These are phyloP conservation scores for Centrocercus urophasianus DNA, from an alignment of 2,113 vertebrate genomes.

Conservation along the genomic window DNA sequence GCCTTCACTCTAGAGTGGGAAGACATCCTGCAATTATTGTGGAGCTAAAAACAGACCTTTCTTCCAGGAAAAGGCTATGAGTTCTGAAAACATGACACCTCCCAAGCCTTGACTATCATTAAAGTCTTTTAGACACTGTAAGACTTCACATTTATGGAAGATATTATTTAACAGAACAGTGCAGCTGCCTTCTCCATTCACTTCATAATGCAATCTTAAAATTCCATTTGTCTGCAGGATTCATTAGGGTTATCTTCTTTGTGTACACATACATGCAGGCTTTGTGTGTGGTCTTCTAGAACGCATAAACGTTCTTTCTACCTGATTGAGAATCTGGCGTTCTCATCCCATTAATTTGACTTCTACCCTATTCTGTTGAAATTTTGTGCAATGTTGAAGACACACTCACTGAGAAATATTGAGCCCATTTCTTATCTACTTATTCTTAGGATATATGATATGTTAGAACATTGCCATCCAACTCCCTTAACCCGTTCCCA, in stretches of 20 bases:
- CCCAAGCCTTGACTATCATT: not conserved
- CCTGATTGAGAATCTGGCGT: not conserved
- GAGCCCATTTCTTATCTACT: not conserved
- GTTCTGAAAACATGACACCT: constrained; percentile 23
- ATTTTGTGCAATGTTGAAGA: not conserved
- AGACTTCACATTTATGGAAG: not conserved
- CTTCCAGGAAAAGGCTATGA: not conserved
- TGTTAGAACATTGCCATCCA: not conserved
- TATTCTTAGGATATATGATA: not conserved
- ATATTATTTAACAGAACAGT: not conserved
- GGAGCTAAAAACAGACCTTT: not conserved
- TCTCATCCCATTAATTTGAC: not conserved
- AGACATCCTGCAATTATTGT: constrained; percentile 21
- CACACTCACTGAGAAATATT: not conserved
- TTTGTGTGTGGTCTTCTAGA: constrained; percentile 18
- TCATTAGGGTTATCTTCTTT: not conserved
- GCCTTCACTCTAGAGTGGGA: constrained; percentile 1
- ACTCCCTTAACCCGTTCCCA: not conserved
- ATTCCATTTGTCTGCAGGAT: constrained; percentile 11
- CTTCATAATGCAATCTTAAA: not conserved
- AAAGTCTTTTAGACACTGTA: not conserved
- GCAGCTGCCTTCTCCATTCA: not conserved
- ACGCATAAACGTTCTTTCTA: not conserved
- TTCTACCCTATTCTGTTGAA: not conserved
- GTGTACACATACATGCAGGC: not conserved